phyloP scores from a whole-genome alignment of 2,888 invertebrate species.

The Athetis lepigone region DNA sequence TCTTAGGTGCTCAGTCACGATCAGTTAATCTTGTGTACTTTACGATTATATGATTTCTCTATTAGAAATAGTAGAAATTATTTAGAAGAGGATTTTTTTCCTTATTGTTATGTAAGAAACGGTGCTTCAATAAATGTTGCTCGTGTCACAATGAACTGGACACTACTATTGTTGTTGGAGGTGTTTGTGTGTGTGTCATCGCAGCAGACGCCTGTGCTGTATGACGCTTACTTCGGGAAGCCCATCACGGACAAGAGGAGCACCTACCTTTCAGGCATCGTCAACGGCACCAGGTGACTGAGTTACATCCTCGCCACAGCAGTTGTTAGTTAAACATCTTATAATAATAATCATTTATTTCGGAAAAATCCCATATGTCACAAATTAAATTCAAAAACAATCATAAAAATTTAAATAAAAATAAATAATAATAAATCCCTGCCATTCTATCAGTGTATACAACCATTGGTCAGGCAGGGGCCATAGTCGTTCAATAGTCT shows the following conservation, averaged over 20 bases:
- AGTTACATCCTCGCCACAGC: not conserved
- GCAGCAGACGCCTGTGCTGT: constrained; percentile 52
- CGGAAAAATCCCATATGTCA: too few species aligned
- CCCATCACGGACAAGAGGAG: constrained; percentile 60
- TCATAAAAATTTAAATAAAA: too few species aligned
- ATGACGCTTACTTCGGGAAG: constrained; percentile 69
- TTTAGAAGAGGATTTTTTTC: not conserved
- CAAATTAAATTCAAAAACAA: too few species aligned
- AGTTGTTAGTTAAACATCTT: too few species aligned
- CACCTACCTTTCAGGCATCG: constrained; percentile 45
- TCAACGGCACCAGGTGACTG: constrained; percentile 60
- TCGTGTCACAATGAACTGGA: constrained; percentile 23
- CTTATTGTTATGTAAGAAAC: too few species aligned
- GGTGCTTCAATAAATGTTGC: too few species aligned
- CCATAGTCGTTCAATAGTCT: too few species aligned
- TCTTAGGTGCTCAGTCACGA: constrained; percentile 3
- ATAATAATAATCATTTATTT: too few species aligned
- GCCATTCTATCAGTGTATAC: too few species aligned
- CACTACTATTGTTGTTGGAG: not conserved
- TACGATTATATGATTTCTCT: not conserved
- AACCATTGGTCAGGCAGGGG: too few species aligned
- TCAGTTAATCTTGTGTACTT: not conserved
- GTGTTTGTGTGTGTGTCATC: constrained; percentile 12
- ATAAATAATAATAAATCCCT: too few species aligned
- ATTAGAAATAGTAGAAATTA: not conserved